These are phyloP conservation scores for Heliocidaris tuberculata DNA, from an alignment of 35 echinoderm and acorn worm genomes.

Conservation along the genomic window DNA sequence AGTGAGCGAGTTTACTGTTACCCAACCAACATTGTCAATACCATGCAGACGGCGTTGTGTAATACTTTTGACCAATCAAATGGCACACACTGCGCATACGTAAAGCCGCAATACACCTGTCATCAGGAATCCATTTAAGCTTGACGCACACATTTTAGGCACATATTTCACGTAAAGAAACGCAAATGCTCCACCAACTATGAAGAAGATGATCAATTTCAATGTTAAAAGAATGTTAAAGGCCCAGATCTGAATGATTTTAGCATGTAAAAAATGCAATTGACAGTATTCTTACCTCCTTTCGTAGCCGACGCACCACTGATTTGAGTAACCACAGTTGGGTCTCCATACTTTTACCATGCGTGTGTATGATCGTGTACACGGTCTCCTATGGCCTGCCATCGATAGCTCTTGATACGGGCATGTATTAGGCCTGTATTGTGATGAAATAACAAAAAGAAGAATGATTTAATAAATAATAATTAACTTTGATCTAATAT, in stretches of 20 bases:
- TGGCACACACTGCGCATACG: neutral
- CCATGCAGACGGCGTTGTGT: neutral
- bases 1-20: no score
- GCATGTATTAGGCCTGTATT: conserved; percentile 85
- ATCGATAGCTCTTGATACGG: conserved; percentile 88
- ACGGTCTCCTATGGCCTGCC: conserved; percentile 80
- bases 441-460: conserved; percentile 3
- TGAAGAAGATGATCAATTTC: no score
- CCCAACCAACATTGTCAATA: no score
- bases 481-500: neutral
- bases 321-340: conserved; percentile 78
- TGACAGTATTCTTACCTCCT: conserved; percentile 68
- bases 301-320: conserved; percentile 98
- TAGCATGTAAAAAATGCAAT: no score
- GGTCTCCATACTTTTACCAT: conserved; percentile 96
- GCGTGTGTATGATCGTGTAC: conserved; percentile 71
- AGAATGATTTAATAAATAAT: neutral
- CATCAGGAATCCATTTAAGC: no score
- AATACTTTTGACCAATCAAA: neutral
- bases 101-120: neutral
- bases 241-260: no score
- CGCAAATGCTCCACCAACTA: no score
- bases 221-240: no score
- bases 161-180: no score
- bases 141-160: no score